These are phyloP conservation scores for Lasioglossum morio DNA, from an alignment of 2,888 invertebrate species.

Conservation along the genomic window DNA sequence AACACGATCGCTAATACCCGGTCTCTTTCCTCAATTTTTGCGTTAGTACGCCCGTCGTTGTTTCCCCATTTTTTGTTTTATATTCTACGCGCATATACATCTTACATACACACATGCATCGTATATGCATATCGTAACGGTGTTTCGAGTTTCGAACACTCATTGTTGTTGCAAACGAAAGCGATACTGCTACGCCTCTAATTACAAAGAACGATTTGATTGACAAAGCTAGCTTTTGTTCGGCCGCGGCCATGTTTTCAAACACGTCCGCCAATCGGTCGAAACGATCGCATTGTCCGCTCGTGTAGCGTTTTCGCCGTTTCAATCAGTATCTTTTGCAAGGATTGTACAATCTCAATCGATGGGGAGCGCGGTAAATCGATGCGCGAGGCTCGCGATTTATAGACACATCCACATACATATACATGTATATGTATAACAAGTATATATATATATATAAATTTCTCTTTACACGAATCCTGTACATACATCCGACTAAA, in stretches of 20 bases:
- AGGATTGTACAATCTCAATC: slow-evolving; percentile 12
- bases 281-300: slow-evolving; percentile 33
- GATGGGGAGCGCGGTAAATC: slow-evolving; percentile 36
- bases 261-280: slow-evolving; percentile 38
- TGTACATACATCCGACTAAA: neutral
- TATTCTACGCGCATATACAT: neutral
- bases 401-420: neutral
- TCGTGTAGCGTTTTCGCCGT: slow-evolving; percentile 7
- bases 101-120: neutral
- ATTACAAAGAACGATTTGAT: slow-evolving; percentile 56
- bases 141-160: slow-evolving; percentile 37
- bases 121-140: slow-evolving; percentile 10
- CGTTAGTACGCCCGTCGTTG: neutral
- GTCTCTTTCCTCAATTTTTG: neutral
- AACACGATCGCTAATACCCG: slow-evolving; percentile 9
- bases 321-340: slow-evolving; percentile 35
- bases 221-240: slow-evolving; percentile 51
- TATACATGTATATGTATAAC: neutral
- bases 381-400: slow-evolving; percentile 32
- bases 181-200: slow-evolving; percentile 48
- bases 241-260: slow-evolving; percentile 29
- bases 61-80: neutral
- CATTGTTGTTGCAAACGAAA: slow-evolving; percentile 47
- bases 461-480: neutral
- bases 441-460: neutral